Conservation (phyloP, 2,113 vertebrate species). For the Neodontobutis hainanensis region DNA sequence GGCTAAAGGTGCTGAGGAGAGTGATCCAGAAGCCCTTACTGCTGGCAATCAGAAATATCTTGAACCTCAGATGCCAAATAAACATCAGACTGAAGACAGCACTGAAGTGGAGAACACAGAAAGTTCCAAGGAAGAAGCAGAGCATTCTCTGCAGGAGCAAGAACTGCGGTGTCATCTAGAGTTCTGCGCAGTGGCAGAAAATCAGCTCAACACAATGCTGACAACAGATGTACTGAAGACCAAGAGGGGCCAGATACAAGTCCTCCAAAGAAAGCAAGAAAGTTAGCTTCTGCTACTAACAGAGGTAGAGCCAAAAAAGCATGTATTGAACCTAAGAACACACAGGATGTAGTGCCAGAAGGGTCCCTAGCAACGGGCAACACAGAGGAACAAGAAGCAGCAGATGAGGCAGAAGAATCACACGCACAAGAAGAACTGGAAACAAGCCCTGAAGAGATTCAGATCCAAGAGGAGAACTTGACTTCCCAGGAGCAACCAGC, state of each 20-base stretch:
- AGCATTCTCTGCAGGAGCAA: neutral
- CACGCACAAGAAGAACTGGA: neutral
- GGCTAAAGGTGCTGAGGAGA: neutral
- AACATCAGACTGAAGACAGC: neutral
- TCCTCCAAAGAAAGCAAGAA: too few species aligned
- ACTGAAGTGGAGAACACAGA: neutral
- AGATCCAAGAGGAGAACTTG: too few species aligned
- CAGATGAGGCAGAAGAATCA: neutral
- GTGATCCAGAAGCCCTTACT: neutral
- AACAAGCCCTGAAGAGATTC: too few species aligned
- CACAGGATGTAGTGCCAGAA: neutral
- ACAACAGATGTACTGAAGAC: neutral
- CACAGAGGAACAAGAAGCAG: neutral
- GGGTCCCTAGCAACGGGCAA: neutral
- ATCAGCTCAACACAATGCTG: conserved; percentile 14
- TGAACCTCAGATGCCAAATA: neutral
- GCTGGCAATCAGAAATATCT: neutral
- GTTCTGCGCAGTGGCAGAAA: conserved; percentile 23
- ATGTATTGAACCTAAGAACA: neutral
- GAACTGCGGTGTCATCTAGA: conserved; percentile 5
- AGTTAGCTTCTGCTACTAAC: neutral
- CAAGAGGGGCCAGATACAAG: too few species aligned
- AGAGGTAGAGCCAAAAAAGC: conserved; percentile 10
- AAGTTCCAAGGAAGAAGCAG: neutral
- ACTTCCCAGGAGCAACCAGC: too few species aligned